These are phyloP conservation scores for Bombus balteatus DNA, from an alignment of 1,140 invertebrate species.

Conservation along the genomic window DNA sequence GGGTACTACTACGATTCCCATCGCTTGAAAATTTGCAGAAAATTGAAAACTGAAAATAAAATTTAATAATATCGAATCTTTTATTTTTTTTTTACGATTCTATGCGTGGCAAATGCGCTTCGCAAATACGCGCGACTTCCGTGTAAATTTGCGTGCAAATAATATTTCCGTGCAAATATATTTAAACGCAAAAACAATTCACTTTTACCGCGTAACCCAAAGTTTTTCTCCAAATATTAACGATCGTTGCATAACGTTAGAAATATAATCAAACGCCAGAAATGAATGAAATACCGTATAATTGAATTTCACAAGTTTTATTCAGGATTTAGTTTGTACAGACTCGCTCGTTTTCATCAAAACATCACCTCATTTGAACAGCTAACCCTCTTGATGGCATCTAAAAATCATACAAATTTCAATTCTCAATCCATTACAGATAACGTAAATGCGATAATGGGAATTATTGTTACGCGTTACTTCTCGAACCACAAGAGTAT, in stretches of 20 bases:
- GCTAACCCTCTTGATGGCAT: slow-evolving; percentile 17
- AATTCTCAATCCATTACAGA: slow-evolving; percentile 8
- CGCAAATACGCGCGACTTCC: too few species aligned
- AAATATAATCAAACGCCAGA: neutral
- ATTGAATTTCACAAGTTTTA: slow-evolving; percentile 8
- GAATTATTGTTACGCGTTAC: neutral
- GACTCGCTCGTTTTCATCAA: neutral
- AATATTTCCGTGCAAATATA: too few species aligned
- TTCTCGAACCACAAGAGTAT: neutral
- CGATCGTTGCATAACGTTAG: too few species aligned
- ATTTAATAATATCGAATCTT: too few species aligned
- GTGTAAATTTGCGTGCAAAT: too few species aligned
- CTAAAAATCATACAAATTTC: slow-evolving; percentile 23
- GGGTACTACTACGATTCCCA: too few species aligned
- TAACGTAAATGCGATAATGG: neutral
- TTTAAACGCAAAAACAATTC: too few species aligned
- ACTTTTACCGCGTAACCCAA: neutral
- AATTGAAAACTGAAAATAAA: too few species aligned
- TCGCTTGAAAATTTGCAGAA: too few species aligned
- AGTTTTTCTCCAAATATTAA: neutral
- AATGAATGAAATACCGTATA: slow-evolving; percentile 4
- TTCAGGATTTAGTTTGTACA: neutral
- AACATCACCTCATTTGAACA: neutral
- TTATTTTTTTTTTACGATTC: too few species aligned
- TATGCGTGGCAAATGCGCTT: too few species aligned